Evolutionary conservation across 2,888 invertebrate species (phyloP).

Genomic region (Acanthosepion lycidas): DNA sequence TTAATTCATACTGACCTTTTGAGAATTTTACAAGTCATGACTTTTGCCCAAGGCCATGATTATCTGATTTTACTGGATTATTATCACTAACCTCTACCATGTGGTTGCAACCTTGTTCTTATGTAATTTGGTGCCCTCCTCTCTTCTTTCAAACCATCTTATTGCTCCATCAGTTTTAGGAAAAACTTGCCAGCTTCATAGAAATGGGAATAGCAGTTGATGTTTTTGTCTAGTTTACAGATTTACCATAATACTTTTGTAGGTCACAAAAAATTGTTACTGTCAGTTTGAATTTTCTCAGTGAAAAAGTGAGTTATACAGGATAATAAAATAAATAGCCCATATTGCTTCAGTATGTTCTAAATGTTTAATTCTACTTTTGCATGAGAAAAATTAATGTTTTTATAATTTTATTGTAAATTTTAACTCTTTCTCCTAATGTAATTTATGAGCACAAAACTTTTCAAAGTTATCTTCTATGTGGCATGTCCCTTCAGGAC

Average conservation of each 20-base stretch:
- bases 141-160: neutral
- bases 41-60: neutral
- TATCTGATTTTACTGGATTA: constrained; percentile 33
- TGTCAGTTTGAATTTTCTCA: neutral
- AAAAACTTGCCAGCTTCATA: neutral
- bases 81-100: constrained; percentile 2
- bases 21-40: neutral
- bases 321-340: no score
- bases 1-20: neutral
- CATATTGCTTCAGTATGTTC: no score
- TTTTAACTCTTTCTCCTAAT: no score
- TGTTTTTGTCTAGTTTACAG: neutral
- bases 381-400: no score
- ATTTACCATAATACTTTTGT: neutral
- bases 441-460: no score
- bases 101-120: neutral
- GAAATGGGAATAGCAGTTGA: neutral
- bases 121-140: neutral
- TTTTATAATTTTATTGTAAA: no score
- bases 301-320: neutral
- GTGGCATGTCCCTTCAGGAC: no score
- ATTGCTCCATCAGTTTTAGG: neutral
- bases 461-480: no score
- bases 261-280: neutral
- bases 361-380: no score